phyloP scores from a whole-genome alignment of 2,888 invertebrate genomes.

The Loripinus fragilis region DNA sequence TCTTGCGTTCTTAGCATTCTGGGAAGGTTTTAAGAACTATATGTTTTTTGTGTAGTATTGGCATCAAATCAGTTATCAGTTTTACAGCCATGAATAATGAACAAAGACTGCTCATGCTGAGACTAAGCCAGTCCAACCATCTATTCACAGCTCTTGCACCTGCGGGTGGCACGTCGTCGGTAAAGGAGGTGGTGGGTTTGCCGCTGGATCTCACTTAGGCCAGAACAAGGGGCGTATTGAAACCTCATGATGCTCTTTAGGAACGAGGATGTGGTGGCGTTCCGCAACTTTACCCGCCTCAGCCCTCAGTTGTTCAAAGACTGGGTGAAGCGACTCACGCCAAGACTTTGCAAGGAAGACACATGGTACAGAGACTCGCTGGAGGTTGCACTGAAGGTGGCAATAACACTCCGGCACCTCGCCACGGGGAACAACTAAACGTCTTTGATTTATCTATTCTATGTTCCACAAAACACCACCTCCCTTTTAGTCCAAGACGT shows the following conservation, averaged over 20 bases:
- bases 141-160: background rate
- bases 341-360: conserved; percentile 16
- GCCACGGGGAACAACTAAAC: conserved; percentile 31
- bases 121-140: background rate
- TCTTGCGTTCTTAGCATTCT: too few species aligned
- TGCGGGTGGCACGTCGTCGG: background rate
- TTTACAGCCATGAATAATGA: background rate
- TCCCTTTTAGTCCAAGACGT: conserved; percentile 21
- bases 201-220: background rate
- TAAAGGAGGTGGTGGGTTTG: background rate
- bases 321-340: background rate
- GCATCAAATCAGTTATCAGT: too few species aligned
- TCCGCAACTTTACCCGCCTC: background rate
- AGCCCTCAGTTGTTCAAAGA: background rate
- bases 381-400: background rate
- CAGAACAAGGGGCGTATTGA: background rate
- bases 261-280: background rate
- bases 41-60: too few species aligned
- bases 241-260: conserved; percentile 1
- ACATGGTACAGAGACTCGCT: conserved; percentile 36
- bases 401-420: background rate
- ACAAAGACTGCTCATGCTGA: background rate
- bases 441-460: conserved; percentile 33
- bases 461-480: conserved; percentile 32
- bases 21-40: too few species aligned